Conservation (phyloP, 1,140 invertebrate species). For the Subanguina moxae region DNA sequence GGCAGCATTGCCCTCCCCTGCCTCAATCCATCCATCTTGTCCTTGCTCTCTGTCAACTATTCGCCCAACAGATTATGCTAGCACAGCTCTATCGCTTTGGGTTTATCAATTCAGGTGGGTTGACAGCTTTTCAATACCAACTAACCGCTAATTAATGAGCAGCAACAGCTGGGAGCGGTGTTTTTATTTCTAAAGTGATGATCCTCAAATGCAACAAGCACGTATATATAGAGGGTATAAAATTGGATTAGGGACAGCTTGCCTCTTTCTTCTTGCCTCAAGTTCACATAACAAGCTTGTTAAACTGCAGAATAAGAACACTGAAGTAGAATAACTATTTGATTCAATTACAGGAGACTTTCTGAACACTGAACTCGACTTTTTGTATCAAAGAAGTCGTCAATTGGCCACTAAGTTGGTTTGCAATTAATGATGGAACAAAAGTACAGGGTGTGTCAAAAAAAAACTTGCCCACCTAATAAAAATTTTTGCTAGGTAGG, state of each 20-base stretch:
- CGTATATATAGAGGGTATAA: too few relatives aligned
- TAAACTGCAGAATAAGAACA: neutral
- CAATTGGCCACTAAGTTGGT: slow-evolving; percentile 49
- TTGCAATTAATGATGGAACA: too few relatives aligned
- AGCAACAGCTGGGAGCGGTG: too few relatives aligned
- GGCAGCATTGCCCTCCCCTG: slow-evolving; percentile 54
- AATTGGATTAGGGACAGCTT: too few relatives aligned
- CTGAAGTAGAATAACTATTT: slow-evolving; percentile 1
- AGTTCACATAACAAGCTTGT: too few relatives aligned
- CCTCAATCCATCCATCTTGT: slow-evolving; percentile 54
- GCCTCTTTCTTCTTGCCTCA: neutral
- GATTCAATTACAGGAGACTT: slow-evolving; percentile 55
- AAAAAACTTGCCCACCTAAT: too few relatives aligned
- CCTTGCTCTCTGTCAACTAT: slow-evolving; percentile 50
- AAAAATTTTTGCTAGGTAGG: too few relatives aligned
- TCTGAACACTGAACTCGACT: slow-evolving; percentile 58
- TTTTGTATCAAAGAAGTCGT: slow-evolving; percentile 51
- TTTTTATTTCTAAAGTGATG: too few relatives aligned
- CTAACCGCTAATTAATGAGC: neutral
- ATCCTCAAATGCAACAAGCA: too few relatives aligned
- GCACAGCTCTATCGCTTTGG: slow-evolving; percentile 56
- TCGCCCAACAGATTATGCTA: slow-evolving; percentile 59
- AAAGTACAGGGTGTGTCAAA: too few relatives aligned
- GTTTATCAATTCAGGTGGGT: slow-evolving; percentile 57
- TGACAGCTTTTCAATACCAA: slow-evolving; percentile 15